These are phyloP conservation scores for Crotalus viridis DNA, from an alignment of 2,113 vertebrate species.

Conservation along the genomic window DNA sequence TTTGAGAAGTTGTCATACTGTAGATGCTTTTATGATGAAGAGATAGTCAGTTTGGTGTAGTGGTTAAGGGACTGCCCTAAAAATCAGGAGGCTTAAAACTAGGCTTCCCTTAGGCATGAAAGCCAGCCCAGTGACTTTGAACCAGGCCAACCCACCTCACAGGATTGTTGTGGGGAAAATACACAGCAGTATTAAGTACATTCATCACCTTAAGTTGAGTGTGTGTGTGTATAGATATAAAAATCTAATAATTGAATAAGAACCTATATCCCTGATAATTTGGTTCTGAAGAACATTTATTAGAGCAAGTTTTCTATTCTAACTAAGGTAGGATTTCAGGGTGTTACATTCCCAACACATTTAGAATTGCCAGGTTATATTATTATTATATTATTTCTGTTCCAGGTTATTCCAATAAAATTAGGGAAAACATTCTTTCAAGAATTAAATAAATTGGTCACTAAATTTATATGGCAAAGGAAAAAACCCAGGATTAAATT, in stretches of 20 bases:
- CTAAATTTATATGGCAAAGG: no score
- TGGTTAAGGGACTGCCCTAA: background rate
- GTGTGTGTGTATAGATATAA: background rate
- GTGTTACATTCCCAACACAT: background rate
- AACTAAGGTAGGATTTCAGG: background rate
- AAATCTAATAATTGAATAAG: background rate
- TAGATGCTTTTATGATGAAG: background rate
- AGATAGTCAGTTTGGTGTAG: background rate
- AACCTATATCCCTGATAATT: background rate
- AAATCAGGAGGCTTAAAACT: background rate
- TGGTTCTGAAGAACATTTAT: background rate
- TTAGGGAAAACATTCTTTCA: no score
- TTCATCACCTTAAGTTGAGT: background rate
- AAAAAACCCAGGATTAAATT: no score
- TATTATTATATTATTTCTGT: no score
- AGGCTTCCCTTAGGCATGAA: background rate
- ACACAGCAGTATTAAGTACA: background rate
- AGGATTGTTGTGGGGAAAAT: background rate
- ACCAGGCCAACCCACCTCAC: background rate
- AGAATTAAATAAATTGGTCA: no score
- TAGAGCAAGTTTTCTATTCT: background rate
- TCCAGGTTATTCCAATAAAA: no score
- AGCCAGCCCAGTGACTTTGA: background rate
- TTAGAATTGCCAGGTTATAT: background rate
- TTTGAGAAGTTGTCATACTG: background rate